A percentile compares a stretch with the other conserved stretches of the same genome.
phyloP scores from a whole-genome alignment of 1,140 invertebrate genomes.

The Pogonognathellus flavescens region DNA sequence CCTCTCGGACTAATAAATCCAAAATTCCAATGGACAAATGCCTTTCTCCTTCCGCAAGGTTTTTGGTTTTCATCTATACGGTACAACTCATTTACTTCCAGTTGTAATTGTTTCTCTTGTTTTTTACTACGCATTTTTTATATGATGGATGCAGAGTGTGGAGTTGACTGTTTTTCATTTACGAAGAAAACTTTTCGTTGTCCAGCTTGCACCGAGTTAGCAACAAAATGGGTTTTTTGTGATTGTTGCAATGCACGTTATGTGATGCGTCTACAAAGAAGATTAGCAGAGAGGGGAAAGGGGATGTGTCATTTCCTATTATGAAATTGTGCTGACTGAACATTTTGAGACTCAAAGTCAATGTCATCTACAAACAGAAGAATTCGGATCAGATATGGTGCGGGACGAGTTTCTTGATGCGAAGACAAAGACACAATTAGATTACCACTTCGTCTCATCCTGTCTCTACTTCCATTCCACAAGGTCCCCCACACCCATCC shows the following conservation, averaged over 20 bases:
- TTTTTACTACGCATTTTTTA: not conserved
- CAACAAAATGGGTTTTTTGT: not conserved
- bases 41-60: no score
- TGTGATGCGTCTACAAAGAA: not conserved
- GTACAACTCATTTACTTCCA: no score
- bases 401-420: no score
- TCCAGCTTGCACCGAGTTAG: not conserved
- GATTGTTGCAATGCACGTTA: not conserved
- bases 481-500: no score
- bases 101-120: no score
- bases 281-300: not conserved
- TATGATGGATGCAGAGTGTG: not conserved
- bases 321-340: not conserved
- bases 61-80: no score
- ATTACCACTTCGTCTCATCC: no score
- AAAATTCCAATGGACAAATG: no score
- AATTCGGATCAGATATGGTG: not conserved
- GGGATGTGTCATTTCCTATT: not conserved
- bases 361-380: not conserved
- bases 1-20: no score
- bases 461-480: no score
- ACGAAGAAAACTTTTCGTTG: not conserved
- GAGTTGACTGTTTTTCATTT: not conserved
- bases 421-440: no score
- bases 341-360: slow-evolving; percentile 1